Evolutionary conservation across 2,888 invertebrate genomes (phyloP), one percentile per base, ranked within the genome.

Genomic region (Branchipolynoe longqiensis): DNA sequence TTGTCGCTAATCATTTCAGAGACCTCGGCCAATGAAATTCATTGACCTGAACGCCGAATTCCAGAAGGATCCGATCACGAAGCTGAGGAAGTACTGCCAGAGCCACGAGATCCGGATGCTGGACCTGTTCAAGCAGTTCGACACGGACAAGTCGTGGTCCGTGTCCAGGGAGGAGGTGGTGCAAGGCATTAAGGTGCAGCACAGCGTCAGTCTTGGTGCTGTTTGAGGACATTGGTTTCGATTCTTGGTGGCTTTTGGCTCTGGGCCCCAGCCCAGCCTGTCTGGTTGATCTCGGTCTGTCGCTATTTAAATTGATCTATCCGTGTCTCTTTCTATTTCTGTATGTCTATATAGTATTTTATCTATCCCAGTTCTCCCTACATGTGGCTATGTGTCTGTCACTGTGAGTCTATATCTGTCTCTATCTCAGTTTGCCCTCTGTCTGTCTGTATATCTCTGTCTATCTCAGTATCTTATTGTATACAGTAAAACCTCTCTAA

Each of bases 101-200:
- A 86, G 89, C 12, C 86, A 88, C 8, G 90, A 91, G 18, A 90
- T 92, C 81, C 88, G 92, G 36, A 89, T 92, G 14, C 87, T 92
- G 36, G 92, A 92, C 86, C 87, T 92, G 38, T 92, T 92, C 86
- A 89, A 89, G 83, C 92, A 92, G 84, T 91, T 92, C 58, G 92
- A 92, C 88, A 92, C 90, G 74, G 92, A 92, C 86, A 85, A 90
- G n/a, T 92, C 90, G 82, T 88, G 87, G 86, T 85, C 88, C 3
- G 90, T 92, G 54, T 89, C 89, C 2, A 88, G 84, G 56, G 90
- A 91, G n/a, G 92, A 92, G 82, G 90, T 92, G 40, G 83, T 87
- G 6, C 58, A 64, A 6, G 92, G 92, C 0, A 85, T 92, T 14
- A 86, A 90, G 90, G 92, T 92, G n/a, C n/a, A n/a, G n/a, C n/a